These are phyloP conservation scores for Hippoglossus stenolepis DNA, from an alignment of 2,113 vertebrate species.

Conservation along the genomic window DNA sequence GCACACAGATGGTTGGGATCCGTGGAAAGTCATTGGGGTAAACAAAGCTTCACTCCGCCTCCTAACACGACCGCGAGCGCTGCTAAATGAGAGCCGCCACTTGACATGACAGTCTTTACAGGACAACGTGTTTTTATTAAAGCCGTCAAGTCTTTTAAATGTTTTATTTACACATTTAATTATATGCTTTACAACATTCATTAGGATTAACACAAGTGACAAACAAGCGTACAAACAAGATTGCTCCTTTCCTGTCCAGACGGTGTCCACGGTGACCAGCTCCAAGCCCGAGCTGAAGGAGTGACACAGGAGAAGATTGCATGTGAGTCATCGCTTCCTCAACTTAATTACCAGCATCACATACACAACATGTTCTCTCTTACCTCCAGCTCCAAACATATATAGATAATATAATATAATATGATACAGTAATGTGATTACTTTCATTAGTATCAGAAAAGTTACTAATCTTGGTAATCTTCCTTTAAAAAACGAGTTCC, in stretches of 20 bases:
- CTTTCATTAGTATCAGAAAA: background rate
- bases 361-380: conserved; percentile 17
- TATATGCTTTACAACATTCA: conserved; percentile 35
- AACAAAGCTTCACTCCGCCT: conserved; percentile 45
- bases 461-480: too few relatives aligned
- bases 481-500: too few relatives aligned
- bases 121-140: conserved; percentile 38
- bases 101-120: conserved; percentile 8
- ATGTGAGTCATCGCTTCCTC: conserved; percentile 58
- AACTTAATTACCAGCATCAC: conserved; percentile 50
- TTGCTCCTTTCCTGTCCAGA: conserved; percentile 26
- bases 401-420: background rate
- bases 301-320: conserved; percentile 49
- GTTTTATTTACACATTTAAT: conserved; percentile 47
- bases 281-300: conserved; percentile 30
- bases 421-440: background rate
- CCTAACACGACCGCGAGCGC: background rate
- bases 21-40: conserved; percentile 16
- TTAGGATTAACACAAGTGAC: conserved; percentile 37
- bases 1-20: conserved; percentile 29
- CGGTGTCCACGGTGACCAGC: conserved; percentile 39
- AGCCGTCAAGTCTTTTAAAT: conserved; percentile 32
- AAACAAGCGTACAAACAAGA: conserved; percentile 42
- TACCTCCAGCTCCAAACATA: background rate
- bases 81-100: conserved; percentile 18